Conservation (phyloP, 1,140 invertebrate species). For the Capitella teleta region DNA sequence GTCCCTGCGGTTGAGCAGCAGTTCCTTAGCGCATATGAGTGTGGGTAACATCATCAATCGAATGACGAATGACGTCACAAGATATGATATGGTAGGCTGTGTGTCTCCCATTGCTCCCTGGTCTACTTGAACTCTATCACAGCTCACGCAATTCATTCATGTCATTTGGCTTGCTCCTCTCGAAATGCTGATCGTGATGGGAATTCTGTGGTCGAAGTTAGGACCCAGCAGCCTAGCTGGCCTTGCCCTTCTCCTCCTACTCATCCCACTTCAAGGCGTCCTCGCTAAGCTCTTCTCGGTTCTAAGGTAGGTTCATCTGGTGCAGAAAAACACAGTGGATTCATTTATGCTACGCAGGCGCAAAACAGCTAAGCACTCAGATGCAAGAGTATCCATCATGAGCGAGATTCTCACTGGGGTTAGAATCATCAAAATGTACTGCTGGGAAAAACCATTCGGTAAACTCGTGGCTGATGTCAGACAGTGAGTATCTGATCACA, state of each 20-base stretch:
- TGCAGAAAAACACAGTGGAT: neutral
- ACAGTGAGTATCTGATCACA: too few relatives aligned
- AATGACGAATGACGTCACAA: conserved; percentile 68
- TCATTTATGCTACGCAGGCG: conserved; percentile 16
- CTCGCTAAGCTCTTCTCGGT: conserved; percentile 38
- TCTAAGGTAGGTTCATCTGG: conserved; percentile 23
- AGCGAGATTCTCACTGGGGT: conserved; percentile 84
- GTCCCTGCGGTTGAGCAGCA: conserved; percentile 43
- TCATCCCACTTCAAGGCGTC: conserved; percentile 63
- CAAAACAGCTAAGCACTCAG: conserved; percentile 49
- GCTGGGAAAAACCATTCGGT: conserved; percentile 41
- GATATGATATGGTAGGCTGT: conserved; percentile 48
- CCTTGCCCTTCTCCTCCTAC: conserved; percentile 61
- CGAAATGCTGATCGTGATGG: conserved; percentile 55
- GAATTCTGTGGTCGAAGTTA: conserved; percentile 64
- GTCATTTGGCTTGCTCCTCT: conserved; percentile 57
- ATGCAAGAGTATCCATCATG: conserved; percentile 73
- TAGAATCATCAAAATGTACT: conserved; percentile 76
- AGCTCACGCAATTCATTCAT: too few relatives aligned
- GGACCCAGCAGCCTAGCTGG: conserved; percentile 64
- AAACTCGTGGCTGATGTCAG: too few relatives aligned
- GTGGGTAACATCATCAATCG: conserved; percentile 83
- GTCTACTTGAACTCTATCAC: too few relatives aligned
- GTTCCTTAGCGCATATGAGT: conserved; percentile 62
- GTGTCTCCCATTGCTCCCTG: too few relatives aligned